phyloP scores from a whole-genome alignment of 2,113 vertebrate species.

The Hypomesus transpacificus region DNA sequence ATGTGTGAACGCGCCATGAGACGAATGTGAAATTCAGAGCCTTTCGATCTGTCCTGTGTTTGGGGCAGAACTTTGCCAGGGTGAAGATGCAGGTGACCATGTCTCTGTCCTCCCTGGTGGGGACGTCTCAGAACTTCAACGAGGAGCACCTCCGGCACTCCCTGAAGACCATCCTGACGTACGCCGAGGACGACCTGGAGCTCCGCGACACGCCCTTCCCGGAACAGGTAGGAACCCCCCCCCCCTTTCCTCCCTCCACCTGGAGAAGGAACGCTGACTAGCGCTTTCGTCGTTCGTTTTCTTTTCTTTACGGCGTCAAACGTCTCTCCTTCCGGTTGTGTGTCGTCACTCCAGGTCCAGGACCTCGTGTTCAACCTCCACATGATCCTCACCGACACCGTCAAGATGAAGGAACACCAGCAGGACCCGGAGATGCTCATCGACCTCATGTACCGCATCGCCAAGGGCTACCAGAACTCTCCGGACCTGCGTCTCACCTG shows the following conservation, averaged over 20 bases:
- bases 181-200: slow-evolving; percentile 85
- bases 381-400: slow-evolving; percentile 93
- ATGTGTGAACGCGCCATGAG: background rate
- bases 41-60: background rate
- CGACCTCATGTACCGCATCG: slow-evolving; percentile 94
- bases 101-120: slow-evolving; percentile 88
- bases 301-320: too few relatives aligned
- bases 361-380: slow-evolving; percentile 92
- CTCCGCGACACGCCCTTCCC: slow-evolving; percentile 83
- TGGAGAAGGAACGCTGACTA: too few relatives aligned
- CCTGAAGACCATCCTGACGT: slow-evolving; percentile 88
- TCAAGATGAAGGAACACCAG: slow-evolving; percentile 94
- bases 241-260: background rate
- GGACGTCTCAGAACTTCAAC: slow-evolving; percentile 83
- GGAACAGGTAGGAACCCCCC: slow-evolving; percentile 74
- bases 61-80: slow-evolving; percentile 84
- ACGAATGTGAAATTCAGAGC: background rate
- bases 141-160: slow-evolving; percentile 87
- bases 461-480: slow-evolving; percentile 90
- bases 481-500: slow-evolving; percentile 87
- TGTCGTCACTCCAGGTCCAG: slow-evolving; percentile 75
- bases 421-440: slow-evolving; percentile 92
- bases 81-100: slow-evolving; percentile 96
- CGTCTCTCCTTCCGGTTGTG: background rate
- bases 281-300: too few relatives aligned